Base-by-base conservation (phyloP, 92 coral and sea anemone genomes). In the Phenganax stokvisi region DNA sequence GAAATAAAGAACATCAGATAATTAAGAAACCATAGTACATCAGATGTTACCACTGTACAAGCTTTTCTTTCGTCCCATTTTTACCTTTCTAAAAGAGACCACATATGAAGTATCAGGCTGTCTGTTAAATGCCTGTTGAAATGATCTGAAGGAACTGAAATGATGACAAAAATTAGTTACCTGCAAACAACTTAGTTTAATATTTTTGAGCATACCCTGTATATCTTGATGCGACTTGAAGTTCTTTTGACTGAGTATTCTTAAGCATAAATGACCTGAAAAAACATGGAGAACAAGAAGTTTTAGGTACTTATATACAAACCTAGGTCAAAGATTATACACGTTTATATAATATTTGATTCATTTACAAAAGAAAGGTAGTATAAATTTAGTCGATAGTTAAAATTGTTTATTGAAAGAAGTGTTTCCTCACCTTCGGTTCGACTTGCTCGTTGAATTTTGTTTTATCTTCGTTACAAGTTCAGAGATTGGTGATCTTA, bases 81-180 rank as follows among this genome's bases (percentile, higher is more conserved):
- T 84, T 87, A 94, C 98, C 86, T 87, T 85, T 54, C 90, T 89
- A 54, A 94, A 94, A 29, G 98, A 94, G 9, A 94, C 92, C 25
- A 94, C 74, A 63, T 94, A 94, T 56, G 90, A 84, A 29, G 97
- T 92, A 58, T 94, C 98, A 61, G 85, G 85, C 72, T 92, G 83
- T 65, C 92, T 84, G 72, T 94, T 87, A 57, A 94, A 92, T 28
- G 96, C 98, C 51, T 90, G 89, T 70, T 91, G 86, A 80, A 94
- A 92, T 25, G 90, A 71, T 77, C 92, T 87, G 85, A 86, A 85
- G 17, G 83, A 79, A 53, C 83, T 79, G 28, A 55, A 68, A 68
- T 30, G 31, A 7, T 6, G 53, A 68, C 31, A 68, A 30, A 1
- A 44, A 10, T 68, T 30, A 68, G 73, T 6, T 30, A 10, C 53